Evolutionary conservation across 1,140 invertebrate species (phyloP).

Genomic region (Tetramorium simillimum): DNA sequence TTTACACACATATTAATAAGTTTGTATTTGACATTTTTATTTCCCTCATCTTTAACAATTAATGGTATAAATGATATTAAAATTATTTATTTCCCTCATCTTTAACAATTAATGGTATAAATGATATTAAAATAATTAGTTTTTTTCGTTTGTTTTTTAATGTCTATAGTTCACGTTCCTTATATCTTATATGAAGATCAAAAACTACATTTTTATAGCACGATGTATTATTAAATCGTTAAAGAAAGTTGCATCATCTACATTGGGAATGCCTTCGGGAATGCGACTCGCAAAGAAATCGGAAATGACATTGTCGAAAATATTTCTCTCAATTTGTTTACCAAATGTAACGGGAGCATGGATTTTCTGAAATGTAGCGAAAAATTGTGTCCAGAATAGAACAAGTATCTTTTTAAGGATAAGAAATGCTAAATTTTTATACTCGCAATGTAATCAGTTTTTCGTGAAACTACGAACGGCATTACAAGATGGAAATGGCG

Average conservation of each 20-base stretch:
- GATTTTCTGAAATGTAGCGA: background rate
- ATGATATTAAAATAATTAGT: background rate
- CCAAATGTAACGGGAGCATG: background rate
- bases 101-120: background rate
- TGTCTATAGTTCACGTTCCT: background rate
- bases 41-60: background rate
- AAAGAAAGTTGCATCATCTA: background rate
- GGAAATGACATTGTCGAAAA: background rate
- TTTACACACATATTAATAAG: background rate
- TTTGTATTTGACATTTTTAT: background rate
- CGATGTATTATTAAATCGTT: background rate
- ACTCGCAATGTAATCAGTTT: background rate
- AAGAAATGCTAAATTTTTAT: background rate
- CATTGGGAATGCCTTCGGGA: background rate
- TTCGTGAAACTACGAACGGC: background rate
- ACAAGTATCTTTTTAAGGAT: background rate
- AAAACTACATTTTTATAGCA: background rate
- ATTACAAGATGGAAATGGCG: conserved; percentile 29
- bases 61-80: background rate
- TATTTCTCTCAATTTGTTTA: background rate
- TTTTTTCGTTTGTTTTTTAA: background rate
- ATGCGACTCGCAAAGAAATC: background rate
- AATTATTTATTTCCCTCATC: background rate
- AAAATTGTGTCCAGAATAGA: background rate
- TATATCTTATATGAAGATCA: background rate